These are phyloP conservation scores for Recurvirostra avosetta DNA, from an alignment of 2,113 vertebrate species.

Conservation along the genomic window DNA sequence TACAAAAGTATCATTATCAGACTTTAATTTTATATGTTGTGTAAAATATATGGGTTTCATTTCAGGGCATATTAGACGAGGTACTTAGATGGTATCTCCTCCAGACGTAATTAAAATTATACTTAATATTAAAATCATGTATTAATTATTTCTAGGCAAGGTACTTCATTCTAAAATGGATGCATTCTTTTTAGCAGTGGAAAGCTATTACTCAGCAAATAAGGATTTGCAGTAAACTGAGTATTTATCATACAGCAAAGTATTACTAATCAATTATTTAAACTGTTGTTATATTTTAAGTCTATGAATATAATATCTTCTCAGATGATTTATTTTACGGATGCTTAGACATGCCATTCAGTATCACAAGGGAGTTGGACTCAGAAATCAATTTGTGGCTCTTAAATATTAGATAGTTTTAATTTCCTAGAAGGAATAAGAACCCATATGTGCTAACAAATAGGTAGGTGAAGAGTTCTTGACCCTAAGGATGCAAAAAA, in stretches of 20 bases:
- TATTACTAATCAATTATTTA: slow-evolving; percentile 35
- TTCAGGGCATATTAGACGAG: neutral
- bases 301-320: slow-evolving; percentile 24
- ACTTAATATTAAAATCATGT: neutral
- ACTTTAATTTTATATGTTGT: neutral
- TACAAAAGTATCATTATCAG: neutral
- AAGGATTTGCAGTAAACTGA: slow-evolving; percentile 10
- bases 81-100: neutral
- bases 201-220: slow-evolving; percentile 55
- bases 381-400: slow-evolving; percentile 11
- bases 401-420: slow-evolving; percentile 35
- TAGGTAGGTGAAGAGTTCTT: slow-evolving; percentile 41
- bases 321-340: slow-evolving; percentile 25
- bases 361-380: neutral
- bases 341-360: neutral
- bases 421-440: slow-evolving; percentile 34
- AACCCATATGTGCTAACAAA: neutral
- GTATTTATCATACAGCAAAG: slow-evolving; percentile 8
- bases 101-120: neutral
- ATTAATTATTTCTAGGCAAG: slow-evolving; percentile 14
- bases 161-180: slow-evolving; percentile 33
- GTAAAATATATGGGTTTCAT: neutral
- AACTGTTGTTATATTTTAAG: slow-evolving; percentile 9
- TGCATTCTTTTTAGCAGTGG: slow-evolving; percentile 14
- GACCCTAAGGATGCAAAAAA: slow-evolving; percentile 49